phyloP scores from a whole-genome alignment of 2,888 invertebrate genomes.

The Rotaria socialis region DNA sequence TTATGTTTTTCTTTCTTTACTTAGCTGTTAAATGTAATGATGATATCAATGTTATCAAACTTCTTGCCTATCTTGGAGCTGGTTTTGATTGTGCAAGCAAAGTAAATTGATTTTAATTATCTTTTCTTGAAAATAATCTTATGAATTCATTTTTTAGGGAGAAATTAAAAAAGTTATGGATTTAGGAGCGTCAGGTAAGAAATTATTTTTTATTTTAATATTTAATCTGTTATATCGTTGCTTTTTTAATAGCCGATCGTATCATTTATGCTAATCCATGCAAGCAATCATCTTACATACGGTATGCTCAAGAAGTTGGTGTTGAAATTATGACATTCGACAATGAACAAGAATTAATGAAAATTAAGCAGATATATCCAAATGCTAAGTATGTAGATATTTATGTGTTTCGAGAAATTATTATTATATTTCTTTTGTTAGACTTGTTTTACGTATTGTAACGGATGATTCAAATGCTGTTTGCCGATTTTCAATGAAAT shows the following conservation, averaged over 20 bases:
- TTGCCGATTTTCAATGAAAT: constrained; percentile 76
- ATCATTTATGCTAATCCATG: constrained; percentile 95
- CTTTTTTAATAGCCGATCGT: constrained; percentile 64
- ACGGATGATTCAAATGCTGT: constrained; percentile 65
- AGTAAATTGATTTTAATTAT: background rate
- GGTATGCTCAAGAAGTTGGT: constrained; percentile 72
- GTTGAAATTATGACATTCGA: constrained; percentile 86
- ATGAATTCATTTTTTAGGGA: constrained; percentile 53
- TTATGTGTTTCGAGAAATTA: background rate
- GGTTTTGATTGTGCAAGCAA: constrained; percentile 97
- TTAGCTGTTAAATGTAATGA: constrained; percentile 89
- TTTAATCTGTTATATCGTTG: background rate
- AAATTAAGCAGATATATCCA: constrained; percentile 77
- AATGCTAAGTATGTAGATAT: constrained; percentile 65
- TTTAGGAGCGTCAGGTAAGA: constrained; percentile 66
- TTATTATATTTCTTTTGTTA: background rate
- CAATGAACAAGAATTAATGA: constrained; percentile 82
- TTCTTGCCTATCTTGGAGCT: constrained; percentile 78
- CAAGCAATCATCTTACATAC: constrained; percentile 82
- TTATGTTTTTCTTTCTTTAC: too few species aligned
- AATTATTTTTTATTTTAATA: background rate
- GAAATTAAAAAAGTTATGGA: constrained; percentile 79
- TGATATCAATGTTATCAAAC: constrained; percentile 71
- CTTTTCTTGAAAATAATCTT: background rate
- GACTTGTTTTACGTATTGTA: constrained; percentile 55